These are phyloP conservation scores for Echeneis naucrates DNA, from an alignment of 2,797 vertebrate genomes.

Conservation along the genomic window DNA sequence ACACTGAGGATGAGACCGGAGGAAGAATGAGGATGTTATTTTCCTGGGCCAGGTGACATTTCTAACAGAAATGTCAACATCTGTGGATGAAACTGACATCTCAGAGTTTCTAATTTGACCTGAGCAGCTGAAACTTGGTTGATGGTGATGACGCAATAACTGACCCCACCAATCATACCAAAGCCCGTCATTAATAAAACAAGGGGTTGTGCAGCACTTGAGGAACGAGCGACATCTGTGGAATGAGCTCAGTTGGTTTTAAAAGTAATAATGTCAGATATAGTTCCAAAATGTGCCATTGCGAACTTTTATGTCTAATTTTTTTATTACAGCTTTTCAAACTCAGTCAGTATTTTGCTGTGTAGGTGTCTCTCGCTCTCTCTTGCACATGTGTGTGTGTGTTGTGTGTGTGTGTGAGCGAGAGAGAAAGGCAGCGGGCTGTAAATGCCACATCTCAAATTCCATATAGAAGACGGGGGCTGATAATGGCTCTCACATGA, in stretches of 20 bases:
- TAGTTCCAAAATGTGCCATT: not conserved
- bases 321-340: not conserved
- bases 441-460: conserved; percentile 63
- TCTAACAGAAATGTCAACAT: not conserved
- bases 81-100: not conserved
- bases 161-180: no score
- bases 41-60: not conserved
- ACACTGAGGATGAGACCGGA: not conserved
- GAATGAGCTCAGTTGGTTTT: not conserved
- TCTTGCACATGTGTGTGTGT: no score
- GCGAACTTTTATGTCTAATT: not conserved
- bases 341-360: conserved; percentile 8
- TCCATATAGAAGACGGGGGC: conserved; percentile 58
- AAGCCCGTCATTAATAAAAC: not conserved
- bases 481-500: conserved; percentile 71
- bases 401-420: conserved; percentile 17
- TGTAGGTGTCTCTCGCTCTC: conserved; percentile 29
- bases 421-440: conserved; percentile 41
- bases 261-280: not conserved
- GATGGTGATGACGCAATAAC: not conserved
- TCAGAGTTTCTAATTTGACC: not conserved
- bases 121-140: not conserved
- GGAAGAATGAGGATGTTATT: conserved; percentile 2
- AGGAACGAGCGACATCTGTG: not conserved
- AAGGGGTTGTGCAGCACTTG: not conserved